Base-by-base conservation (phyloP, 2,113 vertebrate species). In the Alethe castanea region DNA sequence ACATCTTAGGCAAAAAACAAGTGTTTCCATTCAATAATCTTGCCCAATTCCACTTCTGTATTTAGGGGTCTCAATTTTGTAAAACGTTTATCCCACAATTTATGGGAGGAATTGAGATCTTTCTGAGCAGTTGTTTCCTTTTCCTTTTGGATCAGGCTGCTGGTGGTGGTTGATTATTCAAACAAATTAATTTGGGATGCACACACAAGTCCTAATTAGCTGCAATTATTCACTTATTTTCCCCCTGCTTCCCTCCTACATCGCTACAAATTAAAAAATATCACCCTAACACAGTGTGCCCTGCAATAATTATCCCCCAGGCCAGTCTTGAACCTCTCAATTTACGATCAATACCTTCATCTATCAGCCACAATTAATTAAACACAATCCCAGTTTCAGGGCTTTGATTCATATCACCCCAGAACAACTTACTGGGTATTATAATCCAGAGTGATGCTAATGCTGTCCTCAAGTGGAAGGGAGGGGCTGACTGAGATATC, bases 281-380 rank as follows among this genome's bases (percentile, higher is more conserved):
- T 77, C 87, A 38, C 62, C 76, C 62, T 76, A 71, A 69, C 36
- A 18, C 72, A 64, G 26, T 19, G 24, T 62, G 64, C 29, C 65
- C 56, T 89, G 74, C 48, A 60, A 84, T 78, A 62, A 81, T 88
- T 88, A 62, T 44, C 36, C 91, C 66, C 62, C 2, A 0, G 82
- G 86, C 76, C 86, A 91, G 57, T 64, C 57, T 88, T 89, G 71
- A 72, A 90, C 92, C 80, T 95, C 88, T 91, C 88, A 86, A 60
- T 87, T 71, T 53, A 36, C 5, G 1, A 96, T 97, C 95, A 80
- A 88, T 96, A 86, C 71, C 22, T 86, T 95, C 74, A 33, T 95
- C 94, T 95, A 88, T 91, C 86, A 94, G 69, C 65, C 86, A 65
- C n/a, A 14, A 95, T 97, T 96, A 96, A 96, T 97, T 95, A 95